Conservation (phyloP, 2,797 vertebrate species). For the Peromyscus attwateri region DNA sequence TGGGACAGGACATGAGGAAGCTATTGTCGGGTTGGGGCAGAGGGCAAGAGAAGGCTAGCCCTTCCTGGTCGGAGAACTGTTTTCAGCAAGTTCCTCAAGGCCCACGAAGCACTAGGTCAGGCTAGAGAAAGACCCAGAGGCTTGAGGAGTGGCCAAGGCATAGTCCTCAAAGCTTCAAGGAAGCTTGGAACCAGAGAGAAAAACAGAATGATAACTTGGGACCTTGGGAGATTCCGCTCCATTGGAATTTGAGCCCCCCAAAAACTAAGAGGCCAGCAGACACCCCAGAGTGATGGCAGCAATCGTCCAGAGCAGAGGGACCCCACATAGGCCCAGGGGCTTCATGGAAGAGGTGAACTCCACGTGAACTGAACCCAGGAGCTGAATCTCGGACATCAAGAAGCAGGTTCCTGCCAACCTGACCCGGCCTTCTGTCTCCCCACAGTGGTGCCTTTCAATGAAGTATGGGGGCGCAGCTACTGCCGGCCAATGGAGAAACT, state of each 20-base stretch:
- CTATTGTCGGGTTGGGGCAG: neutral
- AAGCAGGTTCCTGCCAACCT: rapidly evolving
- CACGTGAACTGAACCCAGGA: neutral
- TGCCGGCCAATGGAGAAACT: conserved; percentile 95
- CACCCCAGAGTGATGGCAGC: neutral
- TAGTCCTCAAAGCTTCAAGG: neutral
- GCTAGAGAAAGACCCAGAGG: conserved; percentile 17
- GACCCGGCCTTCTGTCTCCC: neutral
- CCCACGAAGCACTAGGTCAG: neutral
- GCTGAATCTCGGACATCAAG: neutral
- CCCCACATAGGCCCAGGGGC: neutral
- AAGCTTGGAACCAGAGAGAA: neutral
- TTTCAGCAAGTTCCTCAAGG: conserved; percentile 16
- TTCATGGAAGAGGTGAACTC: neutral
- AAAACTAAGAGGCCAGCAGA: neutral
- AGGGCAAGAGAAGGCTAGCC: neutral
- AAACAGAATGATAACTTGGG: neutral
- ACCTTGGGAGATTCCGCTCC: neutral
- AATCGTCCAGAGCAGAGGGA: neutral
- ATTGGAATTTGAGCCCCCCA: neutral
- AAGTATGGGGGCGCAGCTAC: conserved; percentile 96
- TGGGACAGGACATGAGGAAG: neutral
- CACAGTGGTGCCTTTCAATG: conserved; percentile 94
- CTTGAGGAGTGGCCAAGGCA: neutral
- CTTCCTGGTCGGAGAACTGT: neutral